Percentiles rank a stretch among this genome's conserved stretches.
These are phyloP conservation scores for Parambassis ranga DNA, from an alignment of 2,797 vertebrate species.

Conservation along the genomic window DNA sequence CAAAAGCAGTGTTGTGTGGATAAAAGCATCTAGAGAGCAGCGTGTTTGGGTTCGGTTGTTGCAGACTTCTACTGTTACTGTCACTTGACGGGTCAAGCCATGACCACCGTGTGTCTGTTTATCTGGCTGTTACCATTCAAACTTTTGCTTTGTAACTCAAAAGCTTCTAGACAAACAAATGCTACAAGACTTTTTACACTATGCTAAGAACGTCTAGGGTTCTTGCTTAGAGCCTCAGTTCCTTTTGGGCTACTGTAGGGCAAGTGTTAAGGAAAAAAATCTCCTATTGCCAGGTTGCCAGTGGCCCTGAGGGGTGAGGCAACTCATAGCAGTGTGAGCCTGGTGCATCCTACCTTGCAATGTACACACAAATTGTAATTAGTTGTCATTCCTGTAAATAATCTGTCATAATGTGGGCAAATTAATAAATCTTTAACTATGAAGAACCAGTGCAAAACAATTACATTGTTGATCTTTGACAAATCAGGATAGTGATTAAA, in stretches of 20 bases:
- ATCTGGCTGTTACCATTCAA: not conserved
- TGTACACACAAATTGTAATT: no score
- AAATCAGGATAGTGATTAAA: slow-evolving; percentile 15
- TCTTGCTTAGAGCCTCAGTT: no score
- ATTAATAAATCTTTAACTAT: no score
- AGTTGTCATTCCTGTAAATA: no score
- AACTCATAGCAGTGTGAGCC: no score
- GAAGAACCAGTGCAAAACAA: not conserved
- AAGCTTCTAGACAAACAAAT: not conserved
- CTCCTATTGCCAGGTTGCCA: no score
- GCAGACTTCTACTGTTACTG: not conserved
- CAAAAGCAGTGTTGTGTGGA: slow-evolving; percentile 26
- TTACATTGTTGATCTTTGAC: not conserved
- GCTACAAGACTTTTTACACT: not conserved
- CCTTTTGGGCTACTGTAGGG: no score
- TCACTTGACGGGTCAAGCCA: not conserved
- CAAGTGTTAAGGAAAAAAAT: no score
- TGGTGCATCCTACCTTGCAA: no score
- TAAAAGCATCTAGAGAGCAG: not conserved
- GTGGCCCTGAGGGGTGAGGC: no score
- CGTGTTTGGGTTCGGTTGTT: not conserved
- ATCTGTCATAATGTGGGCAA: no score
- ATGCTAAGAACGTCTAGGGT: no score
- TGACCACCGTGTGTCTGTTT: not conserved
- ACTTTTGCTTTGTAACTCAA: not conserved